A percentile compares a stretch with the other conserved stretches of the same genome.
Conservation (phyloP, 2,888 invertebrate species). For the Xylota sylvarum region DNA sequence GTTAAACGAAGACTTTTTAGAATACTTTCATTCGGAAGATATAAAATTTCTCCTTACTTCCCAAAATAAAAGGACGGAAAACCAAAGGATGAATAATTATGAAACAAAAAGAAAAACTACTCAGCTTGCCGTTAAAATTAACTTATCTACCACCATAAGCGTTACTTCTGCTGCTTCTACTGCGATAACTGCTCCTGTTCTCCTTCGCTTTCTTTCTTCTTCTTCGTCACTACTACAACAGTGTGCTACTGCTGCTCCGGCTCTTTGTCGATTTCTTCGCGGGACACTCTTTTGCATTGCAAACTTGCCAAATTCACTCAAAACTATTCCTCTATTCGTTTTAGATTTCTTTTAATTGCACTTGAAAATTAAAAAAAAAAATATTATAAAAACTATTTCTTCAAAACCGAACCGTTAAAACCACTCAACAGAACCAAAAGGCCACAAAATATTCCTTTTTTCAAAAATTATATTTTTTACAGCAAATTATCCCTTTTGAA, state of each 20-base stretch:
- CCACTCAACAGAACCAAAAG: neutral
- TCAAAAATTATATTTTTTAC: constrained; percentile 49
- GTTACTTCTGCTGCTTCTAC: constrained; percentile 62
- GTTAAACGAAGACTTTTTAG: constrained; percentile 6
- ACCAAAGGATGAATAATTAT: constrained; percentile 70
- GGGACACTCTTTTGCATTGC: constrained; percentile 76
- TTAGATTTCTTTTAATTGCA: constrained; percentile 16
- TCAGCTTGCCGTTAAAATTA: constrained; percentile 74
- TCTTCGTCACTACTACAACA: constrained; percentile 59
- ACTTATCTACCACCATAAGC: constrained; percentile 68
- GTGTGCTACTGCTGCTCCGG: constrained; percentile 67
- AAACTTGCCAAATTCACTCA: constrained; percentile 78
- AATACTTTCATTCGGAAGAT: constrained; percentile 16
- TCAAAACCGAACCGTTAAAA: neutral
- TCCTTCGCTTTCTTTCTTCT: constrained; percentile 54
- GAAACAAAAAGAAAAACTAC: constrained; percentile 54
- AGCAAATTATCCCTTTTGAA: constrained; percentile 72
- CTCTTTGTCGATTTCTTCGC: constrained; percentile 60
- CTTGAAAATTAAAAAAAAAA: constrained; percentile 6
- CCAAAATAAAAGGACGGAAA: constrained; percentile 30
- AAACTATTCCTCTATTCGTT: constrained; percentile 33
- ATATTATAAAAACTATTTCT: neutral
- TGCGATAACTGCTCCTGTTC: constrained; percentile 22
- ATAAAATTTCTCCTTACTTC: constrained; percentile 9
- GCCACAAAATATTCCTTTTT: constrained; percentile 12